Percentiles rank a stretch among this genome's conserved stretches.
phyloP scores from a whole-genome alignment of 2,888 invertebrate genomes.

The Brachynemurus nebulosus region DNA sequence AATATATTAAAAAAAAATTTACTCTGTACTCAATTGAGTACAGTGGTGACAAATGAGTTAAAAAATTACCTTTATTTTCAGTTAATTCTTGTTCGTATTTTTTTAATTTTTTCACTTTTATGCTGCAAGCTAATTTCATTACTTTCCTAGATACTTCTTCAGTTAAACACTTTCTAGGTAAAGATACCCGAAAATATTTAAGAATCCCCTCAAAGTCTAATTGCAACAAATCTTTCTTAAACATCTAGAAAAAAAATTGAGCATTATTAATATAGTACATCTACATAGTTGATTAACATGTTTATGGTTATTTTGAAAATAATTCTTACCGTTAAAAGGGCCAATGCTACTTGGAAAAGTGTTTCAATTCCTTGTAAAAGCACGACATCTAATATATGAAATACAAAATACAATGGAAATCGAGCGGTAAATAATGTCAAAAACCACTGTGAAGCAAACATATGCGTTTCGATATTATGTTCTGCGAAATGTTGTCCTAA shows the following conservation, averaged over 20 bases:
- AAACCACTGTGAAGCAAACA: conserved; percentile 99
- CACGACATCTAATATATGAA: conserved; percentile 94
- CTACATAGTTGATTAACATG: background rate
- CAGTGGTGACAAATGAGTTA: no score
- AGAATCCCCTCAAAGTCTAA: conserved; percentile 95
- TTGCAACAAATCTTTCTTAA: conserved; percentile 78
- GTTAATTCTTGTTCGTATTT: conserved; percentile 90
- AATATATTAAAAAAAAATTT: no score
- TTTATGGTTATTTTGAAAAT: background rate
- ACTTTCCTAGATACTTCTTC: conserved; percentile 81
- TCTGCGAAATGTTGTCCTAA: conserved; percentile 69
- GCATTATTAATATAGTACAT: background rate
- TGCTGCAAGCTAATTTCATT: conserved; percentile 77
- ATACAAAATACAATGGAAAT: conserved; percentile 92
- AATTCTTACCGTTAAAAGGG: conserved; percentile 64
- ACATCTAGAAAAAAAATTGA: conserved; percentile 37
- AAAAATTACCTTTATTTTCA: conserved; percentile 51
- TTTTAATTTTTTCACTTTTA: conserved; percentile 85
- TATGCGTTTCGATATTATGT: conserved; percentile 85
- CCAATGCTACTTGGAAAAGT: conserved; percentile 90
- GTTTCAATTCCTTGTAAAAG: conserved; percentile 89
- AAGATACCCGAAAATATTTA: conserved; percentile 93
- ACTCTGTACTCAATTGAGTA: no score
- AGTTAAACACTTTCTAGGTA: conserved; percentile 91
- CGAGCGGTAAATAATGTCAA: conserved; percentile 98